These are phyloP conservation scores for Therioaphis trifolii DNA, from an alignment of 2,888 invertebrate species.

Conservation along the genomic window DNA sequence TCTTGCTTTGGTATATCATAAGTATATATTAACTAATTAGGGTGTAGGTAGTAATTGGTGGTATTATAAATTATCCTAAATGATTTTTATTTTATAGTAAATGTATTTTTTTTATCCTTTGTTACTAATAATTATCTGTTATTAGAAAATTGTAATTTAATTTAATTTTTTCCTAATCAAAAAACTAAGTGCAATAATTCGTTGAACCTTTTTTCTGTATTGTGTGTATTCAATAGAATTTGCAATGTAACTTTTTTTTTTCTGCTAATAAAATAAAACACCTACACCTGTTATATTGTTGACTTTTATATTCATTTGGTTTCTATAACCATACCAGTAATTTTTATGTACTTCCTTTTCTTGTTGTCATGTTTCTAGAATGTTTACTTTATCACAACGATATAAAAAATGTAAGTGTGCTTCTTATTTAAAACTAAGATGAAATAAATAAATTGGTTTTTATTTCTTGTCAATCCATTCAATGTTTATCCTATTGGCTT, in stretches of 20 bases:
- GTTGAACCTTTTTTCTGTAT: constrained; percentile 27
- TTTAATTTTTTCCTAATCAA: constrained; percentile 36
- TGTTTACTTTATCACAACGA: too few species aligned
- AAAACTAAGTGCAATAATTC: constrained; percentile 47
- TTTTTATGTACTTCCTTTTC: too few species aligned
- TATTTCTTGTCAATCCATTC: too few species aligned
- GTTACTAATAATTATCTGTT: constrained; percentile 7
- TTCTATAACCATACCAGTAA: too few species aligned
- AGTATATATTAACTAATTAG: constrained; percentile 55
- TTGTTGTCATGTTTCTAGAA: too few species aligned
- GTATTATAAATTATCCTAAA: constrained; percentile 37
- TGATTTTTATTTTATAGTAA: constrained; percentile 50
- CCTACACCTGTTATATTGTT: constrained; percentile 54
- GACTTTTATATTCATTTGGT: neutral
- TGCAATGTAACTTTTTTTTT: constrained; percentile 50
- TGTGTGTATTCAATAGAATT: constrained; percentile 33
- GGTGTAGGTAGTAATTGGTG: constrained; percentile 54
- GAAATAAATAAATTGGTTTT: too few species aligned
- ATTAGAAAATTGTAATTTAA: constrained; percentile 31
- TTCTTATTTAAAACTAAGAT: too few species aligned
- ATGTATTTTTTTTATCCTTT: constrained; percentile 29
- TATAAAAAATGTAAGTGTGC: too few species aligned
- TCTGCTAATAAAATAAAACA: constrained; percentile 45
- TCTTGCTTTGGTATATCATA: constrained; percentile 62
- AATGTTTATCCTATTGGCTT: too few species aligned